phyloP scores from a whole-genome alignment of 2,888 invertebrate genomes.

The Seira ritae region DNA sequence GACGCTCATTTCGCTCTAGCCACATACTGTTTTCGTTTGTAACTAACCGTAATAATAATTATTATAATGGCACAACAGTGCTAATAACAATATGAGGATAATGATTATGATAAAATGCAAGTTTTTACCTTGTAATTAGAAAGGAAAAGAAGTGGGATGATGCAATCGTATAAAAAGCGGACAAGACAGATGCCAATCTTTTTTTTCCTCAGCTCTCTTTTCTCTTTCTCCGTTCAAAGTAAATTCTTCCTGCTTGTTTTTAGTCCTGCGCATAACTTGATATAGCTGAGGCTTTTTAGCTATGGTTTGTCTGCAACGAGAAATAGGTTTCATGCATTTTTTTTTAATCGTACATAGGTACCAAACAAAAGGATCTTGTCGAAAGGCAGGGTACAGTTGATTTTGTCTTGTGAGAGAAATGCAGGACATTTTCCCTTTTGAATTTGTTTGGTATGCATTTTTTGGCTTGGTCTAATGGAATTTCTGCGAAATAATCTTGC shows the following conservation, averaged over 20 bases:
- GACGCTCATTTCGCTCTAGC: neutral
- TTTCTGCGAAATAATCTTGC: too few species aligned
- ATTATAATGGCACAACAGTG: conserved; percentile 39
- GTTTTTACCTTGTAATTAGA: conserved; percentile 56
- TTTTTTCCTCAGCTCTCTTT: conserved; percentile 15
- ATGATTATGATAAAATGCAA: conserved; percentile 42
- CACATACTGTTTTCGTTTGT: neutral
- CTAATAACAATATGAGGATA: conserved; percentile 12
- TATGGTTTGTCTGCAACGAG: too few species aligned
- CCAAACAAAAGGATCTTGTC: too few species aligned
- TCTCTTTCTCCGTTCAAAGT: conserved; percentile 1
- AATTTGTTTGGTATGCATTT: too few species aligned
- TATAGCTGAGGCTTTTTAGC: too few species aligned
- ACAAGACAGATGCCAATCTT: conserved; percentile 40
- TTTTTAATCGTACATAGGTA: too few species aligned
- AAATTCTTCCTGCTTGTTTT: neutral
- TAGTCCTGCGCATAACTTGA: too few species aligned
- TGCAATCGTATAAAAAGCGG: conserved; percentile 17
- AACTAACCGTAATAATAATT: conserved; percentile 54
- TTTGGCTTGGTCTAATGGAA: too few species aligned
- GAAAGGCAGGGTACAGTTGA: too few species aligned
- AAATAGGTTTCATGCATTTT: too few species aligned
- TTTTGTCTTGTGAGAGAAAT: too few species aligned
- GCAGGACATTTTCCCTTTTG: too few species aligned
- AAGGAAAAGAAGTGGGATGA: neutral